phyloP scores from a whole-genome alignment of 2,888 invertebrate species.

The Acanthococcus lagerstroemiae region DNA sequence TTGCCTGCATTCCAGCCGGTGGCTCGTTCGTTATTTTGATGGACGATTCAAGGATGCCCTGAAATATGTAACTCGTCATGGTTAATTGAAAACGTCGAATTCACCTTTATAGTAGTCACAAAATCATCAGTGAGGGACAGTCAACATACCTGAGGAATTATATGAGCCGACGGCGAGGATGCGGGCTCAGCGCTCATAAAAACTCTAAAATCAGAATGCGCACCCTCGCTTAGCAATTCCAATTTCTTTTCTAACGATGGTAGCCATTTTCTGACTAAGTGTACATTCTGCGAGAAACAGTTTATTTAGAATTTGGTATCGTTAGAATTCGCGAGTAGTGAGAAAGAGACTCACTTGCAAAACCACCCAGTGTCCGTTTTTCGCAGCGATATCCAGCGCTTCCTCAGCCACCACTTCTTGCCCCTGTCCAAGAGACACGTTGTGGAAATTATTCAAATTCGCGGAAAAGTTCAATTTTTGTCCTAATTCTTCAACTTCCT shows the following conservation, averaged over 20 bases:
- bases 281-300: conserved; percentile 61
- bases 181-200: conserved; percentile 94
- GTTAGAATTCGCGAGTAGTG: not conserved
- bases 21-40: conserved; percentile 98
- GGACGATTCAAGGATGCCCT: conserved; percentile 87
- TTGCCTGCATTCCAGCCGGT: conserved; percentile 91
- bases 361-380: conserved; percentile 89
- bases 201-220: conserved; percentile 70
- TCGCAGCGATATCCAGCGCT: conserved; percentile 78
- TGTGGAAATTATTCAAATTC: conserved; percentile 81
- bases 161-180: conserved; percentile 72
- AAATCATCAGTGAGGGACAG: not conserved
- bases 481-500: conserved; percentile 84
- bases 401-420: conserved; percentile 83
- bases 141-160: conserved; percentile 71
- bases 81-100: not conserved
- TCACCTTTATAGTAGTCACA: not conserved
- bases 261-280: conserved; percentile 90
- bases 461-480: conserved; percentile 70
- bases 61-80: conserved; percentile 28
- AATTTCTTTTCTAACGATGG: conserved; percentile 82
- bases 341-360: conserved; percentile 51
- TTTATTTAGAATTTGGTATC: not conserved
- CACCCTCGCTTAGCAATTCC: conserved; percentile 70
- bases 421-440: conserved; percentile 87